Evolutionary conservation across 2,888 invertebrate species (phyloP).

Genomic region (Papilio gigon): DNA sequence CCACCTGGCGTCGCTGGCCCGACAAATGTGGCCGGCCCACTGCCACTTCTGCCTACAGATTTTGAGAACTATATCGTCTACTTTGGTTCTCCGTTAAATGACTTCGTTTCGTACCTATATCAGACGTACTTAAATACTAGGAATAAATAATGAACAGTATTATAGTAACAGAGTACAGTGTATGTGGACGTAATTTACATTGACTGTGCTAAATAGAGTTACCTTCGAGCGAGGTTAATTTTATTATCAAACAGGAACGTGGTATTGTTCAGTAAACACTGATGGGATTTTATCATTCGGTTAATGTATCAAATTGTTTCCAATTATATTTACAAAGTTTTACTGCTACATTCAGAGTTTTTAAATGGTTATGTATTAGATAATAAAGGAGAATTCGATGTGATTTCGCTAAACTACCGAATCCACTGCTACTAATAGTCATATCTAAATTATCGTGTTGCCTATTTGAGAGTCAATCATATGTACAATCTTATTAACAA

Average conservation of each 20-base stretch:
- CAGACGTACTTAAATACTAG: neutral
- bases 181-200: slow-evolving; percentile 11
- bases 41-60: no score
- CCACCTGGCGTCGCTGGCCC: no score
- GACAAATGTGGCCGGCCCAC: no score
- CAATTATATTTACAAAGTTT: neutral
- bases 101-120: neutral
- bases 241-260: slow-evolving; percentile 27
- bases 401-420: no score
- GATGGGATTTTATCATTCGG: neutral
- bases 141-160: neutral
- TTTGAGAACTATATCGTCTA: no score
- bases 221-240: slow-evolving; percentile 32
- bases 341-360: neutral
- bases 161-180: slow-evolving; percentile 8
- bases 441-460: no score
- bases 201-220: slow-evolving; percentile 31
- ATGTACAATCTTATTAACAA: neutral
- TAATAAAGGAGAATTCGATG: no score
- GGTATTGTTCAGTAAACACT: slow-evolving; percentile 21
- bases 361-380: neutral
- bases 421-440: no score
- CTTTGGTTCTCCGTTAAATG: no score
- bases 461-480: neutral
- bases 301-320: slow-evolving; percentile 3